Evolutionary conservation across 2,797 vertebrate genomes (phyloP).

Genomic region (Kryptolebias ocellatus): DNA sequence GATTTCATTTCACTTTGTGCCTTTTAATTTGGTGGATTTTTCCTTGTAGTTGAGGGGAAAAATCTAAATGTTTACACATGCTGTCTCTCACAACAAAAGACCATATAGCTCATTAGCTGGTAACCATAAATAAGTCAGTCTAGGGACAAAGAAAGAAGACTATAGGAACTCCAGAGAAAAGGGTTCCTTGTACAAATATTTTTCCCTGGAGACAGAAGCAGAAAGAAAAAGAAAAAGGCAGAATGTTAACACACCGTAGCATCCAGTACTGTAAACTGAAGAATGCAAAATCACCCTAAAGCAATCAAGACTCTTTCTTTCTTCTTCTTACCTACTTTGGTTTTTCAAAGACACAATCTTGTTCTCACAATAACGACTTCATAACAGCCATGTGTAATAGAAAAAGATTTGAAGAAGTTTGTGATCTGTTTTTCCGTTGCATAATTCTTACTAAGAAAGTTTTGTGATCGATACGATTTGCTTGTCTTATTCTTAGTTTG

Average conservation of each 20-base stretch:
- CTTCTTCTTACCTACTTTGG: constrained; percentile 45
- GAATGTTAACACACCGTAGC: constrained; percentile 32
- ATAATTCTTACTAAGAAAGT: too few relatives aligned
- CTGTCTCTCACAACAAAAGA: constrained; percentile 64
- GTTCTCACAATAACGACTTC: constrained; percentile 35
- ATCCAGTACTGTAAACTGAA: constrained; percentile 54
- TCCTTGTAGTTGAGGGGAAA: constrained; percentile 41
- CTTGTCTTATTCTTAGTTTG: too few relatives aligned
- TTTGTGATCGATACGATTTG: too few relatives aligned
- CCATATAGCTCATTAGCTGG: constrained; percentile 65
- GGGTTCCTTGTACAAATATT: constrained; percentile 59
- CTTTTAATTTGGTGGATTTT: constrained; percentile 67
- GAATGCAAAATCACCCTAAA: constrained; percentile 32
- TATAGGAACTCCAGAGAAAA: constrained; percentile 50
- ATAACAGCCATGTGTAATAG: not conserved
- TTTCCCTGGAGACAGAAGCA: constrained; percentile 60
- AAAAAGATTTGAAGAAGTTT: not conserved
- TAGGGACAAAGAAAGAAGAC: constrained; percentile 54
- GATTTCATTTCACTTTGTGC: constrained; percentile 72
- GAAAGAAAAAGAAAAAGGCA: constrained; percentile 26
- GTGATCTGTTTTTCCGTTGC: too few relatives aligned
- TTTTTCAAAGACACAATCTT: constrained; percentile 34
- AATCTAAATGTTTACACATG: constrained; percentile 76
- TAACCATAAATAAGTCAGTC: constrained; percentile 72
- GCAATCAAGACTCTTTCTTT: constrained; percentile 13